Evolutionary conservation across 2,113 vertebrate genomes (phyloP).

Genomic region (Scomber colias): DNA sequence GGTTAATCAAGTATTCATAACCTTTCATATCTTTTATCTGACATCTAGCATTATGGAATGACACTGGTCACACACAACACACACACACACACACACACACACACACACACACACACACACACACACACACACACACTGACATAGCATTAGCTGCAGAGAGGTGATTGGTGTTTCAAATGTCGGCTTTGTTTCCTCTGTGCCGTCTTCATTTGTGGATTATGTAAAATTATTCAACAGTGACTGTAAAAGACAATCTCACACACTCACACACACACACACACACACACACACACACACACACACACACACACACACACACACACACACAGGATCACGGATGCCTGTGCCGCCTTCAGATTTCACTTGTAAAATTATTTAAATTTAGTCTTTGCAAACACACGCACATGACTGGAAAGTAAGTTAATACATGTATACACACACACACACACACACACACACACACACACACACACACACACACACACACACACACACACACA

Average conservation of each 20-base stretch:
- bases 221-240: slow-evolving; percentile 58
- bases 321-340: too few species aligned
- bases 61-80: too few species aligned
- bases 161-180: slow-evolving; percentile 63
- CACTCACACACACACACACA: neutral
- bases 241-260: slow-evolving; percentile 28
- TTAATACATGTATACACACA: neutral
- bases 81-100: neutral
- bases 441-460: too few species aligned
- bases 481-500: too few species aligned
- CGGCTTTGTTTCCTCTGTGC: slow-evolving; percentile 37
- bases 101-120: slow-evolving; percentile 14
- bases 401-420: slow-evolving; percentile 27
- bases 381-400: slow-evolving; percentile 25
- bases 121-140: neutral
- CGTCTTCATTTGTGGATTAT: slow-evolving; percentile 47
- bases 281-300: slow-evolving; percentile 18
- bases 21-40: too few species aligned
- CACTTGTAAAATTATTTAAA: slow-evolving; percentile 63
- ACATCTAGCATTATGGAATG: too few species aligned
- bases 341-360: slow-evolving; percentile 27
- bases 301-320: neutral
- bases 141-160: too few species aligned
- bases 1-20: too few species aligned
- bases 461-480: too few species aligned